Evolutionary conservation across 2,888 invertebrate species (phyloP), one percentile per base, ranked within the genome.

Genomic region (Lampropteryx suffumata): DNA sequence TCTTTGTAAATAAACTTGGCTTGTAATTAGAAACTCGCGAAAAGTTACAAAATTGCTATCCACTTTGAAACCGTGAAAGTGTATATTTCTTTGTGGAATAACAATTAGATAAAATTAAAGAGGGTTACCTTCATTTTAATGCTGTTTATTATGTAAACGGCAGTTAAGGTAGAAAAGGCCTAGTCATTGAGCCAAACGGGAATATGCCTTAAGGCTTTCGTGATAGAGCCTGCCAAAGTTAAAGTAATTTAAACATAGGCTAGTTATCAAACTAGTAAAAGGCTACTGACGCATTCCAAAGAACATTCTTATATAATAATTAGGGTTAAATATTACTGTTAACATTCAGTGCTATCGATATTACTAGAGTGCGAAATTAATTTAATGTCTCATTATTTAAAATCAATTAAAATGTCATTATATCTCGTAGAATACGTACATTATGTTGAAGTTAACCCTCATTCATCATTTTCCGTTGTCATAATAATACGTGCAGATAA

Each of bases 1-100:
- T 54, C 59, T 62, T 62, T 56, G 59, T 59, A 57, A 62, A 57
- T 56, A 62, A 59, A 62, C 57, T 56, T 59, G 50, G 44, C 56
- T 57, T 55, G 50, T 56, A 61, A 61, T 59, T 61, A 57, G 49
- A 46, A 57, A 52, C 57, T 50, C 52, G 40, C 39, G 57, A 54
- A 61, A 59, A 59, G 46, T 59, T 56, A 47, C 39, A 43, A 54
- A 55, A 59, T 55, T 54, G 50, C 52, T 54, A 49, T 50, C 48
- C 51, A 51, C 36, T 45, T 55, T 53, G 48, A 48, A 52, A 42
- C 35, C 48, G 33, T 40, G 24, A 51, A 56, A 50, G 59, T 56
- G 37, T 47, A 41, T 57, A 43, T 32, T 57, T 44, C 42, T 36
- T 27, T 35, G 26, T 12, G 27, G 42, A 39, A 50, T 52, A 52